A percentile compares a stretch with the other conserved stretches of the same genome.
Conservation (phyloP, 2,888 invertebrate genomes). For the Muschampia plurimacula region DNA sequence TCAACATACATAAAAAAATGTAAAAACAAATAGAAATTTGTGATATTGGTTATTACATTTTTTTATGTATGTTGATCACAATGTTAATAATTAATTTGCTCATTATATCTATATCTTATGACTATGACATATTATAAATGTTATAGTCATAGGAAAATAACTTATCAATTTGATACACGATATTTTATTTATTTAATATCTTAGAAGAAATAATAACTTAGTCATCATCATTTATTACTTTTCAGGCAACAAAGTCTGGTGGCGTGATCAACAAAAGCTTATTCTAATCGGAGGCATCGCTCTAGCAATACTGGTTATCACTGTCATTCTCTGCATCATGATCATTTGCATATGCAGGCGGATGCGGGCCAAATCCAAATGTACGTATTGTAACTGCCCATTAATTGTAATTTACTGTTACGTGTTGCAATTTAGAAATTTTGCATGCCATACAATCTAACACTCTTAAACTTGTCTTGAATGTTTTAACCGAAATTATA, state of each 20-base stretch:
- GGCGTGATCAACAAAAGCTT: conserved; percentile 92
- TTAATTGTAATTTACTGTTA: not conserved
- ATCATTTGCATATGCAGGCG: conserved; percentile 94
- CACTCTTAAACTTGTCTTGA: not conserved
- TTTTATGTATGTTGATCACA: no score
- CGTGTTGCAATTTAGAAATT: not conserved
- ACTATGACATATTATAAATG: no score
- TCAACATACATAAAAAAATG: no score
- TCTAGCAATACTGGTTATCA: conserved; percentile 74
- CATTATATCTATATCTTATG: no score
- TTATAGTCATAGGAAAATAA: no score
- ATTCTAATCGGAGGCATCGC: conserved; percentile 89
- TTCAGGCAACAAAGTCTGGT: conserved; percentile 92
- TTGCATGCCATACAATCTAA: not conserved
- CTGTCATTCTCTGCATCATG: conserved; percentile 93
- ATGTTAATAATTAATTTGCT: no score
- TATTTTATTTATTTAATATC: no score
- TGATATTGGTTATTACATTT: no score
- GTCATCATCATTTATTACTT: not conserved
- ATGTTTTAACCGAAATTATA: not conserved
- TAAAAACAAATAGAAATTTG: no score
- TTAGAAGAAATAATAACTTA: no score
- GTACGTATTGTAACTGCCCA: conserved; percentile 81
- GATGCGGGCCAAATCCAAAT: conserved; percentile 92
- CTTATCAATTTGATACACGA: no score